Conservation (phyloP, 2,113 vertebrate genomes). For the Sylvia atricapilla region DNA sequence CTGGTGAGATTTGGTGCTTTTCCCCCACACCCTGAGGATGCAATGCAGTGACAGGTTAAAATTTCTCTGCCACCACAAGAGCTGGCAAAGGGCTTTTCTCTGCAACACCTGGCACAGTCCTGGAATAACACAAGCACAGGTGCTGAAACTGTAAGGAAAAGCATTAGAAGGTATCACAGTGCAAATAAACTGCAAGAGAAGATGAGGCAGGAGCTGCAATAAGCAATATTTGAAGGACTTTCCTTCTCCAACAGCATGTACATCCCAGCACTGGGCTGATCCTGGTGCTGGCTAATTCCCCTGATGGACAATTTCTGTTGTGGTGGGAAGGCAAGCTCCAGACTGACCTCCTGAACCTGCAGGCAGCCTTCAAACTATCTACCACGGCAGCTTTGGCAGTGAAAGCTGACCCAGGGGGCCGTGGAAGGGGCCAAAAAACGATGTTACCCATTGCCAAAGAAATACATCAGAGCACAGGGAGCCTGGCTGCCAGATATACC, state of each 20-base stretch:
- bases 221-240: slow-evolving; percentile 12
- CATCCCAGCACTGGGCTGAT: neutral
- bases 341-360: slow-evolving; percentile 15
- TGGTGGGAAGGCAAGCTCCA: slow-evolving; percentile 60
- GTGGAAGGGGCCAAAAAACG: neutral
- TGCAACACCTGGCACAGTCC: neutral
- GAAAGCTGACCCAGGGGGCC: neutral
- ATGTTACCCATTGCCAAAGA: neutral
- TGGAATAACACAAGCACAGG: neutral
- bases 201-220: neutral
- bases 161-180: neutral
- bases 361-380: slow-evolving; percentile 44
- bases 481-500: slow-evolving; percentile 64
- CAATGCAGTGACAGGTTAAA: neutral
- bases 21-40: neutral
- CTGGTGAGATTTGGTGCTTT: neutral
- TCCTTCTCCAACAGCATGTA: neutral
- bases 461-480: slow-evolving; percentile 41
- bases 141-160: neutral
- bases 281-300: slow-evolving; percentile 24
- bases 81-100: neutral
- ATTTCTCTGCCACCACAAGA: neutral
- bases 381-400: slow-evolving; percentile 11
- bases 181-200: neutral
- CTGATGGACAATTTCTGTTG: slow-evolving; percentile 37